Base-by-base conservation (phyloP, 2,113 vertebrate genomes). In the Myrmophylax atrothorax region DNA sequence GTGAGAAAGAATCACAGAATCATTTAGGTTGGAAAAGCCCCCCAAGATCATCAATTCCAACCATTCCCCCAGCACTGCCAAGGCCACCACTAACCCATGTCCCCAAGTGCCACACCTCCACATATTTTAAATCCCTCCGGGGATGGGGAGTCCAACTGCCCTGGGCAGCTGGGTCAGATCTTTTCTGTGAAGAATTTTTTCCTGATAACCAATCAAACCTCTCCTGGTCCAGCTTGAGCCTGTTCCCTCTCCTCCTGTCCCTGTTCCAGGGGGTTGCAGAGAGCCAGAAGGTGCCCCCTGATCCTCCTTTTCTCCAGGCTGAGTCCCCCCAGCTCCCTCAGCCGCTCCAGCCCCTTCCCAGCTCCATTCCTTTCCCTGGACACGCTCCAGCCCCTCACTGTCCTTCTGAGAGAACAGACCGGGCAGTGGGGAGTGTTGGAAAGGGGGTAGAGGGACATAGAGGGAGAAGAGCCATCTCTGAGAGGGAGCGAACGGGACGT, bases 401-500 rank as follows among this genome's bases (percentile, higher is more conserved):
- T 18, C 37, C 80, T 3, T 37, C 2, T 28, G 50, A 52, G 28
- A 33, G 49, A 49, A 13, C 58, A 26, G 38, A 26, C 3, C 38
- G 49, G 58, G 47, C 56, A 29, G 28, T 18, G 2, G 31, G 24
- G 16, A 63, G 33, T 47, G 6, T 1, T 42, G 14, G n/a, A 29
- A 6, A 38, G 18, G 15, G 44, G 40, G 14, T 31, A 28, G 13
- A 1, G 0, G n/a, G 47, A 7, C 29, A 23, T n/a, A 10, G 24
- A 0, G 31, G 22, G 42, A 26, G 35, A 33, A 33, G 22, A 18
- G 17, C 18, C 12, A 8, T 3, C 1, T 22, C 63, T 2, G 4
- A 2, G 37, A 8, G 37, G 12, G 50, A 60, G 49, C 14, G 6
- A 28, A 0, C 4, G 5, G 42, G 12, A 28, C 2, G 5, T 2